Conservation (phyloP, 2,113 vertebrate species). For the Hemibagrus wyckioides region DNA sequence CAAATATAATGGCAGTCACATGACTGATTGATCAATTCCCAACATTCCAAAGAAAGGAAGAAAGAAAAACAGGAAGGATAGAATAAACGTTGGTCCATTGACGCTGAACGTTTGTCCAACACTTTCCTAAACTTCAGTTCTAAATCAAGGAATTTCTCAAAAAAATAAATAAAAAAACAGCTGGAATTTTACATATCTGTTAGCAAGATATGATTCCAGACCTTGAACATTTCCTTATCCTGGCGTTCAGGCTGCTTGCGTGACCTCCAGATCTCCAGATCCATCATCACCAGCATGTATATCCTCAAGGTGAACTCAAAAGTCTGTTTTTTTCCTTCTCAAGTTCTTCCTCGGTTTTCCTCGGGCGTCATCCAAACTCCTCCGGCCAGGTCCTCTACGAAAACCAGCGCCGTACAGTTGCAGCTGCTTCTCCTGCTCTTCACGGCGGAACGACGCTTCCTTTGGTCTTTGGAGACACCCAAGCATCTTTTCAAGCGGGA, state of each 20-base stretch:
- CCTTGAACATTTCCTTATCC: neutral
- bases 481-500: neutral
- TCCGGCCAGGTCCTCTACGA: constrained; percentile 73
- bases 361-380: constrained; percentile 73
- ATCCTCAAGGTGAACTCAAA: constrained; percentile 11
- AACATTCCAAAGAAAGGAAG: constrained; percentile 43
- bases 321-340: constrained; percentile 20
- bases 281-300: neutral
- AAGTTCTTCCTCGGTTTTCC: constrained; percentile 62
- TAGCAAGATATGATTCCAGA: neutral
- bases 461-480: constrained; percentile 9
- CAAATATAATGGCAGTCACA: neutral
- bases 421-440: constrained; percentile 51
- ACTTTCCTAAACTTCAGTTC: neutral
- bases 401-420: constrained; percentile 65
- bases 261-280: neutral
- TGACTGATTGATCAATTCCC: neutral
- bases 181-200: neutral
- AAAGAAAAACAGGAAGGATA: constrained; percentile 28
- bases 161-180: neutral
- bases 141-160: neutral
- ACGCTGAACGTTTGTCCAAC: neutral
- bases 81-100: neutral
- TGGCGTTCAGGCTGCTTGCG: neutral
- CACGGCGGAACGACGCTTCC: neutral